phyloP scores from a whole-genome alignment of 2,113 vertebrate species.

The Aleadryas rufinucha region DNA sequence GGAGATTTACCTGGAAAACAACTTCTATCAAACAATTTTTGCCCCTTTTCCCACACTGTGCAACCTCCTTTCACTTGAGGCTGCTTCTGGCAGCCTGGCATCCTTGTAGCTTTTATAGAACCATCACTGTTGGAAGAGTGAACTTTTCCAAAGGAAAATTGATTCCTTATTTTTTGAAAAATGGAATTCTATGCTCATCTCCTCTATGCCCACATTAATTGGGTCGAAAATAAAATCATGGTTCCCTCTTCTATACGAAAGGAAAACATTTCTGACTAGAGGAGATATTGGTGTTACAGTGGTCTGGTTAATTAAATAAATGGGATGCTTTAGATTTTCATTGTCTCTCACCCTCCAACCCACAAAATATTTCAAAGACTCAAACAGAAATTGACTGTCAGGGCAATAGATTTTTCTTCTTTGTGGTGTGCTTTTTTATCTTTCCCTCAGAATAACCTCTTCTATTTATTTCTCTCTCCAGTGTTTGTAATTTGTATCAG shows the following conservation, averaged over 20 bases:
- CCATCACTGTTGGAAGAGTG: not conserved
- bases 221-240: not conserved
- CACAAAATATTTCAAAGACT: not conserved
- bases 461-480: not conserved
- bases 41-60: not conserved
- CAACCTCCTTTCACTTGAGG: not conserved
- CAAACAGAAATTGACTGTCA: not conserved
- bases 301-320: not conserved
- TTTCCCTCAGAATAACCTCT: not conserved
- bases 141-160: not conserved
- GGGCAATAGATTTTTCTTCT: not conserved
- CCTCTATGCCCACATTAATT: not conserved
- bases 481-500: not conserved
- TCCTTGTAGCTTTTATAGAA: not conserved
- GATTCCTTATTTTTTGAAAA: not conserved
- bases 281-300: not conserved
- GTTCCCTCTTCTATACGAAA: not conserved
- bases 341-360: not conserved
- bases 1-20: not conserved
- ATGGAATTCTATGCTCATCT: not conserved
- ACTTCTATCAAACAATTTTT: not conserved
- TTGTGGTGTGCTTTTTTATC: not conserved
- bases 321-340: not conserved
- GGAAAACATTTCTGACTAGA: not conserved
- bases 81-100: not conserved